Evolutionary conservation across 2,888 invertebrate genomes (phyloP), one percentile per base, ranked within the genome.

Genomic region (Phymatocera aterrima): DNA sequence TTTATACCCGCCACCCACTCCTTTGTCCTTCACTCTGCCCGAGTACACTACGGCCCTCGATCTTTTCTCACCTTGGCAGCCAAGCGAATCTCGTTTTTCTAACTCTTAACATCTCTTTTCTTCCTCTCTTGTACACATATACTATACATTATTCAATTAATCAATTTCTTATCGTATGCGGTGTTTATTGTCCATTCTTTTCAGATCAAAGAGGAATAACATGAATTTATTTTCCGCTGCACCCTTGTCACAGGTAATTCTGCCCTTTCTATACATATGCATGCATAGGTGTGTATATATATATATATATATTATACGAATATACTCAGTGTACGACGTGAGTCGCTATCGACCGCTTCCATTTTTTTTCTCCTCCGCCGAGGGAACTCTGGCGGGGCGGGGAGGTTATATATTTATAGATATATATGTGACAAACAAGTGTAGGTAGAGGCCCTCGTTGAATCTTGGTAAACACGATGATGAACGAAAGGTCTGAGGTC

Each of bases 1-100:
- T 43, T 43, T n/a, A 37, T 12, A 12, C 10, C 64, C 2, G 3
- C 18, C 10, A n/a, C 21, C 37, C 43, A 31, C 51, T 18, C 57
- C 60, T 37, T 40, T 75, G 57, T 75, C 43, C 40, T 28, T 75
- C 54, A 21, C 31, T n/a, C 21, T 12, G 15, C 28, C n/a, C 34
- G 2, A 12, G 24, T 46, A 68, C 46, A 15, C 46, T 64, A 60
- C 18, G 61, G 34, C 18, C 64, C 37, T 37, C 64, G 37, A 64
- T 64, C 37, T 64, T 64, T 64, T 64, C 64, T 37, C 64, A 64
- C 64, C 64, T 64, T 12, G 64, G 37, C 37, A 37, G 64, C 18
- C 3, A 12, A 10, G 28, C 57, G 28, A 10, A 28, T 28, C 4
- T 8, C 57, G 28, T 57, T 57, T 51, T 57, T 57, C 15, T n/a